These are phyloP conservation scores for Notodonta ziczac DNA, from an alignment of 2,888 invertebrate species.

Conservation along the genomic window DNA sequence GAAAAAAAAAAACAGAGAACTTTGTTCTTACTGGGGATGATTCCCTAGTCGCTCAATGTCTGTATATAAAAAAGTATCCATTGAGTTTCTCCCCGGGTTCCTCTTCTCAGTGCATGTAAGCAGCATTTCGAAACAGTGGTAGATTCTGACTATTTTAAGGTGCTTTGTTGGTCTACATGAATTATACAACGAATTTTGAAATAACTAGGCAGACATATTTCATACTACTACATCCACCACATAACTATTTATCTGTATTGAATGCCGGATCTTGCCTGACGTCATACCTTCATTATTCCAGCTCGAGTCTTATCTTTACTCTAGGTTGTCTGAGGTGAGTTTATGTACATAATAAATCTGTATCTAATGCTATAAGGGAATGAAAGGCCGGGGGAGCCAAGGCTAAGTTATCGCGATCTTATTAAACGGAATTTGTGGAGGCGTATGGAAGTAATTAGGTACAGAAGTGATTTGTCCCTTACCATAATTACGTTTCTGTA, in stretches of 20 bases:
- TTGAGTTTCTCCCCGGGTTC: too few species aligned
- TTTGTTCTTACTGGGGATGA: too few species aligned
- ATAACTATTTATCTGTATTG: slow-evolving; percentile 2
- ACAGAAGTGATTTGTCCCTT: neutral
- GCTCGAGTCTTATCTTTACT: slow-evolving; percentile 1
- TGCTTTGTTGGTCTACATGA: too few species aligned
- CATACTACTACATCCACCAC: neutral
- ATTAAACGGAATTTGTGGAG: neutral
- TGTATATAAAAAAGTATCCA: too few species aligned
- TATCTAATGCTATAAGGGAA: slow-evolving; percentile 6
- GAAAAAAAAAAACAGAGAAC: too few species aligned
- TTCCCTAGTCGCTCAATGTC: too few species aligned
- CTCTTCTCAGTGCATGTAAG: too few species aligned
- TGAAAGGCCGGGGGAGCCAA: slow-evolving; percentile 1
- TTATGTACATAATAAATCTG: slow-evolving; percentile 9
- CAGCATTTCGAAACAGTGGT: too few species aligned
- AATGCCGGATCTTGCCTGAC: neutral
- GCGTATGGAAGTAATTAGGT: neutral
- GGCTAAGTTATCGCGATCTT: neutral
- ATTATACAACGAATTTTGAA: too few species aligned
- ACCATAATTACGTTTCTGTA: neutral
- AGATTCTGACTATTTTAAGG: too few species aligned
- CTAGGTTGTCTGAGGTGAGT: slow-evolving; percentile 6
- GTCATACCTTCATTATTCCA: slow-evolving; percentile 5
- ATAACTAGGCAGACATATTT: neutral